Evolutionary conservation across 2,888 invertebrate species (phyloP).

Genomic region (Lasioglossum leucozonium): DNA sequence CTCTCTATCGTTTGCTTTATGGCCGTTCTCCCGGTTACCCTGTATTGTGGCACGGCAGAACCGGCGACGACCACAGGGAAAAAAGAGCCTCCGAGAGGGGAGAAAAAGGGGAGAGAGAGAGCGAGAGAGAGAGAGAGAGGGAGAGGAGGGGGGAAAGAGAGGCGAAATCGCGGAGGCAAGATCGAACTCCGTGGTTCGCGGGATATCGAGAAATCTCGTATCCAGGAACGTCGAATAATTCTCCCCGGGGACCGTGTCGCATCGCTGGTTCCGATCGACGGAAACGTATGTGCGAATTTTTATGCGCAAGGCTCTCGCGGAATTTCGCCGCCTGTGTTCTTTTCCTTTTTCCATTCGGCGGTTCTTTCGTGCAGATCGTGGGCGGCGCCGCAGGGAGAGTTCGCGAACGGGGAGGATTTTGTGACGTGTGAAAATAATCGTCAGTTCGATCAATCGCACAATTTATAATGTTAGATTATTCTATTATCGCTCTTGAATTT

Average conservation of each 20-base stretch:
- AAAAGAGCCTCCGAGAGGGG: slow-evolving; percentile 3
- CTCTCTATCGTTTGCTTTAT: slow-evolving; percentile 77
- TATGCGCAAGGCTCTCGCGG: slow-evolving; percentile 13
- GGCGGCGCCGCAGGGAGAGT: slow-evolving; percentile 5
- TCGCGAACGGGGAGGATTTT: slow-evolving; percentile 12
- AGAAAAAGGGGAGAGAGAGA: not conserved
- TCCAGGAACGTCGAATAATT: slow-evolving; percentile 55
- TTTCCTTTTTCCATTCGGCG: not conserved
- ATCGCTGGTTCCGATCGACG: slow-evolving; percentile 43
- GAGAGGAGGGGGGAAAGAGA: slow-evolving; percentile 25
- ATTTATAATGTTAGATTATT: too few relatives aligned
- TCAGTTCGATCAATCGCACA: not conserved
- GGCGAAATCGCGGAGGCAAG: slow-evolving; percentile 59
- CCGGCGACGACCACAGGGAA: slow-evolving; percentile 9
- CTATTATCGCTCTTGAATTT: too few relatives aligned
- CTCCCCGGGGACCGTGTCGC: slow-evolving; percentile 28
- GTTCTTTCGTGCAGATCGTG: not conserved
- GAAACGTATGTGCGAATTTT: slow-evolving; percentile 54
- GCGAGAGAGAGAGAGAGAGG: slow-evolving; percentile 22
- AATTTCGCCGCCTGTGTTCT: slow-evolving; percentile 18
- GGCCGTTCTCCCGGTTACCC: slow-evolving; percentile 62
- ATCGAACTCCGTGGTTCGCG: slow-evolving; percentile 55
- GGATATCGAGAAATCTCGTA: slow-evolving; percentile 61
- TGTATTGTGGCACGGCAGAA: slow-evolving; percentile 53
- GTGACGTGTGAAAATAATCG: not conserved